phyloP scores from a whole-genome alignment of 2,888 invertebrate species.

The Acanthosepion pharaonis region DNA sequence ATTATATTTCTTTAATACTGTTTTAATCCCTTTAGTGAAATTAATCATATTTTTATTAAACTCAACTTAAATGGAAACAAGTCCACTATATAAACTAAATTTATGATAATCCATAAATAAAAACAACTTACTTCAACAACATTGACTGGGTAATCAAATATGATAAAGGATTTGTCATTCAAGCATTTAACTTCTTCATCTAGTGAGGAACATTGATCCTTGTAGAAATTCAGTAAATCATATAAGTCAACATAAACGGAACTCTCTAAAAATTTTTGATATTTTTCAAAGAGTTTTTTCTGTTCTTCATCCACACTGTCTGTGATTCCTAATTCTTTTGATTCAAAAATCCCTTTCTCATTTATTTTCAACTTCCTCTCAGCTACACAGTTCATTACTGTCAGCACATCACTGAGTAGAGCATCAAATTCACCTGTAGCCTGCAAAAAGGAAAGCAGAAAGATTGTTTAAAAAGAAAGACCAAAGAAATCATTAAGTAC shows the following conservation, averaged over 20 bases:
- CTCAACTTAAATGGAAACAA: no score
- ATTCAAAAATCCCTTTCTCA: neutral
- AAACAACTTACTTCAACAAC: slow-evolving; percentile 11
- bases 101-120: neutral
- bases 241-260: slow-evolving; percentile 12
- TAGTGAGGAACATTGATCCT: neutral
- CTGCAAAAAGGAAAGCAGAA: neutral
- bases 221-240: slow-evolving; percentile 36
- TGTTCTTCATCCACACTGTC: neutral
- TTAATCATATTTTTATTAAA: no score
- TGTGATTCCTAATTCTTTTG: neutral
- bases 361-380: neutral
- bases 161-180: neutral
- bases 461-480: neutral
- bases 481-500: no score
- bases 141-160: slow-evolving; percentile 35
- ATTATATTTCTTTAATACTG: no score
- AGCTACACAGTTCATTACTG: neutral
- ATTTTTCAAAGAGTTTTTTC: slow-evolving; percentile 38
- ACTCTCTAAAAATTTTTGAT: slow-evolving; percentile 8
- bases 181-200: neutral
- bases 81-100: neutral
- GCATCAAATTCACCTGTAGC: slow-evolving; percentile 38
- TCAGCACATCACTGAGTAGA: neutral
- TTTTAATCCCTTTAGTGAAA: no score